These are phyloP conservation scores for Ectropis grisescens DNA, from an alignment of 1,140 invertebrate genomes.

Conservation along the genomic window DNA sequence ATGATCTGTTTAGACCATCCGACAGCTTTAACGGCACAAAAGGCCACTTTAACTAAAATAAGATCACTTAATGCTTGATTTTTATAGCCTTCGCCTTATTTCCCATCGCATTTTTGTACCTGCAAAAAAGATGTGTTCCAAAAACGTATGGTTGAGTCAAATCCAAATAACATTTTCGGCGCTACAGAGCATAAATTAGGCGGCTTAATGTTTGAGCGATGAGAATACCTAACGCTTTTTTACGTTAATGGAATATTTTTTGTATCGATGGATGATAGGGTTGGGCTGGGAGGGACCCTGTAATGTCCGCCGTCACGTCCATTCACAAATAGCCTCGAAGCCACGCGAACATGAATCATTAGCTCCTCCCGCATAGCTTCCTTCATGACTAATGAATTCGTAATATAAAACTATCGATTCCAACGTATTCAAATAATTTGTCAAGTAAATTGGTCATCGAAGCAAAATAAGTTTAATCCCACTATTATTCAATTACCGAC, in stretches of 20 bases:
- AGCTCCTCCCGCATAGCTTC: not conserved
- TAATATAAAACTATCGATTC: too few species aligned
- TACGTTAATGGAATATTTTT: conserved; percentile 20
- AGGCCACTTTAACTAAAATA: conserved; percentile 16
- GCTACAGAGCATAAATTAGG: conserved; percentile 24
- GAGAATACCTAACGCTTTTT: conserved; percentile 17
- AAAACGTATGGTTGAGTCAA: conserved; percentile 22
- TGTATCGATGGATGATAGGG: conserved; percentile 17
- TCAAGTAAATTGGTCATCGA: too few species aligned
- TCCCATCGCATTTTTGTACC: conserved; percentile 17
- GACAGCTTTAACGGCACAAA: conserved; percentile 14
- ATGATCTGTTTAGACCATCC: conserved; percentile 14
- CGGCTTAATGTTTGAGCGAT: conserved; percentile 16
- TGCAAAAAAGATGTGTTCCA: conserved; percentile 21
- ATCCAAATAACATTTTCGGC: conserved; percentile 16
- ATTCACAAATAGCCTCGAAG: conserved; percentile 23
- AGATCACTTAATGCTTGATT: conserved; percentile 18
- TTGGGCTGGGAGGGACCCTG: conserved; percentile 13
- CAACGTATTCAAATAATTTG: too few species aligned
- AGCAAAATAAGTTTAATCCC: too few species aligned
- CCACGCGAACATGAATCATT: conserved; percentile 25
- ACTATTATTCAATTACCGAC: too few species aligned
- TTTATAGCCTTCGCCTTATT: conserved; percentile 16
- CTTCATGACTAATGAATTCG: too few species aligned
- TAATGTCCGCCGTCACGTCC: conserved; percentile 8